A percentile compares a stretch with the other conserved stretches of the same genome.
Conservation (phyloP, 2,888 invertebrate species). For the Polyommatus iphigenia region DNA sequence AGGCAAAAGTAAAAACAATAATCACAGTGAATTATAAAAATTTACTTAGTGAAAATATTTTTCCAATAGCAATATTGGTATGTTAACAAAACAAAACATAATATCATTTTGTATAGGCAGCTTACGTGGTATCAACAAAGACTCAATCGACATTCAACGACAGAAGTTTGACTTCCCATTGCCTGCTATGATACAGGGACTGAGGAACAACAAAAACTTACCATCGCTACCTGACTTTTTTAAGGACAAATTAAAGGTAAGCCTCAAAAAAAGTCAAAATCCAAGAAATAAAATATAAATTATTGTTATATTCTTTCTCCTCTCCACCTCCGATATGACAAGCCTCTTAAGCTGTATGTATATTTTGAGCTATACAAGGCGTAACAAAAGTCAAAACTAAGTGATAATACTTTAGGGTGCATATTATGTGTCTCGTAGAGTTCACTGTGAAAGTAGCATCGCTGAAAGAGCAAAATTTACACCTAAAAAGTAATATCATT, state of each 20-base stretch:
- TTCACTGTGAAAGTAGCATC: no score
- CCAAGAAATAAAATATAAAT: neutral
- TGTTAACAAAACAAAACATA: neutral
- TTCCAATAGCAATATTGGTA: neutral
- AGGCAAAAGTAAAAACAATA: no score
- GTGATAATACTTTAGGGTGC: no score
- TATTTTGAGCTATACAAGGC: no score
- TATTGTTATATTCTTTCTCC: neutral
- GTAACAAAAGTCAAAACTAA: no score
- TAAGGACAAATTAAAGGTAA: slow-evolving; percentile 61
- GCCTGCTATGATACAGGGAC: slow-evolving; percentile 60
- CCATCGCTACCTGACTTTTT: slow-evolving; percentile 79
- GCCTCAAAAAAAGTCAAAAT: neutral
- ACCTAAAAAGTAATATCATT: no score
- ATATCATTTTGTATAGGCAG: slow-evolving; percentile 49
- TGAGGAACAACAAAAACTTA: slow-evolving; percentile 61
- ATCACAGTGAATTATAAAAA: no score
- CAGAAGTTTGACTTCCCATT: slow-evolving; percentile 69
- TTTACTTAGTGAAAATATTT: neutral
- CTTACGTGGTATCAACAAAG: slow-evolving; percentile 59
- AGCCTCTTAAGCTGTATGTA: no score
- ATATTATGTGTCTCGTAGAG: no score
- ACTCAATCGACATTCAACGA: slow-evolving; percentile 64
- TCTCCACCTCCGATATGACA: no score
- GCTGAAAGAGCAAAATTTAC: no score